Evolutionary conservation across 2,113 vertebrate species (phyloP), one percentile per base, ranked within the genome.

Genomic region (Cyprinodon tularosa): DNA sequence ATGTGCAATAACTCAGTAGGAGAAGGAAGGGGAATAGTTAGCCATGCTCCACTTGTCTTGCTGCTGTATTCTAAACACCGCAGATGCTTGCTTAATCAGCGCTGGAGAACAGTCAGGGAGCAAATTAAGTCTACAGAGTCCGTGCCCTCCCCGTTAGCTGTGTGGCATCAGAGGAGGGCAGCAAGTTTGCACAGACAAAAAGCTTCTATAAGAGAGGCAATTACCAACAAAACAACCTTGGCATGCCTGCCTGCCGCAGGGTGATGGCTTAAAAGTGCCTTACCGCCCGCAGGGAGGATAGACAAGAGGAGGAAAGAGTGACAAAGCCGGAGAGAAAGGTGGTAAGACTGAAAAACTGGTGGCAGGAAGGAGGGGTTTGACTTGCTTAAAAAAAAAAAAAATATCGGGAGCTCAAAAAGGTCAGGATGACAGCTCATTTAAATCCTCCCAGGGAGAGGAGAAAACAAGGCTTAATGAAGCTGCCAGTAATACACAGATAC

Each of bases 371-470:
- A 57, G 79, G 60, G 82, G 82, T 72, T 88, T 71, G 88, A 88
- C 88, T 84, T 69, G 70, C 80, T 90, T 88, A 88, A 88, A 88
- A 90, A 90, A 50, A 2, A 29, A 29, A 29, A 29, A 29, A 29
- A 29, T 2, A 90, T 82, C 85, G 81, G 89, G 78, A 89, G 88
- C 91, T 89, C 87, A 88, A 88, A 93, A 93, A 94, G 93, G 93
- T 95, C 93, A 95, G 89, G 88, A 86, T 84, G 89, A 93, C 92
- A 92, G 91, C 94, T 95, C 91, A 94, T 94, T 94, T 94, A 94
- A 93, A 94, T 93, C 93, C 90, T 92, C 87, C 87, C 81, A 80
- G 88, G 22, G 44, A 90, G 88, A 69, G 76, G 66, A 68, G 66
- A 69, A 76, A 88, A 84, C 68, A 87, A 86, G 85, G 81, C 81